Evolutionary conservation across 53 echinoderm and acorn worm species (phyloP).

Genomic region (Henricia sp.): DNA sequence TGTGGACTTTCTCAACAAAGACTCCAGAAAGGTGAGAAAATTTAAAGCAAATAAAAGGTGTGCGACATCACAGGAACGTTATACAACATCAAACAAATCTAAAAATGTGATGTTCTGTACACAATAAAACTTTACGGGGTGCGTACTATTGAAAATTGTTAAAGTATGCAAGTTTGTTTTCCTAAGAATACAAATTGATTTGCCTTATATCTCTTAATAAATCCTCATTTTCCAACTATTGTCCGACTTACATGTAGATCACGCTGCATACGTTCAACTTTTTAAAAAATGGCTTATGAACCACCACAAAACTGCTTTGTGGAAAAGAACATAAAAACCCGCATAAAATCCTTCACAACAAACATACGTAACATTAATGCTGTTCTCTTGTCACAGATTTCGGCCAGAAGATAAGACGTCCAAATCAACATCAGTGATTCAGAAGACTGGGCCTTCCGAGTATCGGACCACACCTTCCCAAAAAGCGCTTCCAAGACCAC

Average conservation of each 20-base stretch:
- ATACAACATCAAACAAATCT: background rate
- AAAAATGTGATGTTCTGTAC: background rate
- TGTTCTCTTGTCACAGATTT: background rate
- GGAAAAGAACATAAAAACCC: background rate
- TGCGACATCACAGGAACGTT: background rate
- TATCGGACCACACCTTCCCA: too few species aligned
- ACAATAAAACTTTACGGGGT: background rate
- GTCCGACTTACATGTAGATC: too few species aligned
- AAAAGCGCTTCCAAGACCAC: too few species aligned
- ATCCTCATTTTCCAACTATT: too few species aligned
- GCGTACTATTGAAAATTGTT: background rate
- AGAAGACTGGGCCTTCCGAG: slow-evolving; percentile 13
- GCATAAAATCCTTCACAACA: background rate
- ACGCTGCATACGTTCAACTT: too few species aligned
- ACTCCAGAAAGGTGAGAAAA: too few species aligned
- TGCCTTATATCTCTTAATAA: too few species aligned
- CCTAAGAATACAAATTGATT: background rate
- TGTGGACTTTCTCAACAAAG: background rate
- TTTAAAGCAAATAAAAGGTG: slow-evolving; percentile 19
- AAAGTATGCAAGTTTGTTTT: background rate
- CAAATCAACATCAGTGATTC: background rate
- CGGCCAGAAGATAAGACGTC: slow-evolving; percentile 6
- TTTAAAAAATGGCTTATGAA: too few species aligned
- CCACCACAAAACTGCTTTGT: background rate
- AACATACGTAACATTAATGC: background rate